These are phyloP conservation scores for Erythrocercus mccallii DNA, from an alignment of 2,113 vertebrate species.

Conservation along the genomic window DNA sequence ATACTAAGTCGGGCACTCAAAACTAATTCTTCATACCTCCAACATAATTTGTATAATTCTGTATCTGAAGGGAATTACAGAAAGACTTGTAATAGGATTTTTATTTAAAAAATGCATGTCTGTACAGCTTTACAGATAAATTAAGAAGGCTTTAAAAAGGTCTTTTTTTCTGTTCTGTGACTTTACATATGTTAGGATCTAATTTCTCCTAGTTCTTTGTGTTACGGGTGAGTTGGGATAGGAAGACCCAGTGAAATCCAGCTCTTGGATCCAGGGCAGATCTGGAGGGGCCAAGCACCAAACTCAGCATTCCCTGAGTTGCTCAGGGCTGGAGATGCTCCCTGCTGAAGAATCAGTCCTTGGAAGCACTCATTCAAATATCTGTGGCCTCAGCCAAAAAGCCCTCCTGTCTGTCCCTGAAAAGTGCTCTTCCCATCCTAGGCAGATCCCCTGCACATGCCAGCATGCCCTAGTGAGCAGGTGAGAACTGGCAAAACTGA, in stretches of 20 bases:
- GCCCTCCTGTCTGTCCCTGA: background rate
- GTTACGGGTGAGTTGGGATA: background rate
- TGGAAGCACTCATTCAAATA: background rate
- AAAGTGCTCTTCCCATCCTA: background rate
- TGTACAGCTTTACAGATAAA: background rate
- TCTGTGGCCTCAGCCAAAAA: background rate
- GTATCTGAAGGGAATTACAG: background rate
- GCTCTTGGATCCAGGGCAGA: background rate
- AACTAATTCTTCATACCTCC: background rate
- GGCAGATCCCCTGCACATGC: background rate
- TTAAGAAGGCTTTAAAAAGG: background rate
- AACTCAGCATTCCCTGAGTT: background rate
- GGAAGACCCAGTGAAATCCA: background rate
- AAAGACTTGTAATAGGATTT: background rate
- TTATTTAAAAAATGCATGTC: background rate
- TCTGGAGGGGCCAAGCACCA: background rate
- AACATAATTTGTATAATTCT: background rate
- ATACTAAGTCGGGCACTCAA: background rate
- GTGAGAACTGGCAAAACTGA: background rate
- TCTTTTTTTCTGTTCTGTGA: background rate
- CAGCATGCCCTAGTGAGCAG: rapidly evolving
- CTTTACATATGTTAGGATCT: background rate
- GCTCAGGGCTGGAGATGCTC: background rate
- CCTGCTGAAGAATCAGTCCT: background rate
- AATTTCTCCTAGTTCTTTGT: background rate